Evolutionary conservation across 2,888 invertebrate species (phyloP), one percentile per base, ranked within the genome.

Genomic region (Ectemnius lituratus): DNA sequence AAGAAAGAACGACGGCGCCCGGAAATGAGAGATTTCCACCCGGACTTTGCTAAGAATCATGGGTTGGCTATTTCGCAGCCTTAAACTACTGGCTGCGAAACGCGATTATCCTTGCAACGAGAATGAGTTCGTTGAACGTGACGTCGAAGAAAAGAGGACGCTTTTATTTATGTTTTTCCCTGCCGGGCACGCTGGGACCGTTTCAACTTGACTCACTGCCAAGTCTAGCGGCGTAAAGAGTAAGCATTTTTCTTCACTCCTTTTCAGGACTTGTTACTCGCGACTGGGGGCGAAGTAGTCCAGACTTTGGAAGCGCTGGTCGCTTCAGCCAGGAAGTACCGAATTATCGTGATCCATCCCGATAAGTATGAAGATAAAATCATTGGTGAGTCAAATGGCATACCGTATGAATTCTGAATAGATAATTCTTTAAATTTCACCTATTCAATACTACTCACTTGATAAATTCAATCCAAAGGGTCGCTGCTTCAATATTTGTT

Each of bases 191-290:
- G 58, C 49, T 56, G 56, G 37, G n/a, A n/a, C 67, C 28, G 69
- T 71, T 76, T 70, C 23, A 62, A 66, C 27, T 75, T 79, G 81
- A 76, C 71, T 37, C 47, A 4, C 0, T 14, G 82, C 79, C 82
- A 81, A 79, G 57, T 57, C 45, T 37, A 16, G 37, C 46, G 28
- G 23, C 66, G 57, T 69, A 70, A 75, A 64, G 58, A 66, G 73
- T 37, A 37, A 37, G 37, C 37, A 11, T 37, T 37, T 37, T 37
- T 37, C 37, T 37, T 58, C 47, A 18, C 59, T 62, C 23, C 73
- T 59, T 81, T 85, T 63, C 61, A 89, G 89, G 81, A 84, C 37
- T 67, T 89, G 52, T 70, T 89, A 64, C 46, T 52, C 13, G 82
- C 73, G 2, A 84, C 82, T 18, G 88, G 88, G 16, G 88, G 83